Evolutionary conservation across 2,888 invertebrate genomes (phyloP), one percentile per base, ranked within the genome.

Genomic region (Belgica antarctica): DNA sequence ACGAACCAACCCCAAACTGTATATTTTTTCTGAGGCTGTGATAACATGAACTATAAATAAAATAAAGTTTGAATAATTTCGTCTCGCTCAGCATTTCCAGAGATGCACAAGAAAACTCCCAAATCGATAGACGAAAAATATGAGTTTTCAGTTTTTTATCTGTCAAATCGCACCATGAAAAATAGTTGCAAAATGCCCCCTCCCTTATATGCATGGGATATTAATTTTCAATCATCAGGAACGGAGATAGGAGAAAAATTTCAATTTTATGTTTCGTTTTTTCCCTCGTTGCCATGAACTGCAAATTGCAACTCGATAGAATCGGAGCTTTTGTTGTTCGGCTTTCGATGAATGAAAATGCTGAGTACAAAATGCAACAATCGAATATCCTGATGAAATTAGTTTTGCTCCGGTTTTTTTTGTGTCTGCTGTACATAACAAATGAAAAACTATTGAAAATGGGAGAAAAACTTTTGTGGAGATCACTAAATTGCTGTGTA

Each of bases 151-250:
- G 62, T 62, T 62, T 34, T 34, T 62, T 34, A 62, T 62, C 34
- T 62, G 31, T 34, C 62, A 19, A 61, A 15, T 61, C 57, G 12
- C 41, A 22, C 59, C 8, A 59, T 8, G 27, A 59, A 25, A 27
- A 2, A 8, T 4, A 15, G 7, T 24, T 4, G 25, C 2, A 59
- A 24, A 27, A 34, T 31, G 31, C 34, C 8, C 61, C 5, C 25
- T 8, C 28, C 4, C 17, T 22, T 34, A 19, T 27, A 34, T 31
- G 25, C 66, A 66, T 66, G 47, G 47, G 57, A 68, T 57, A 68
- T 68, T 68, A 68, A 68, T 68, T 68, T 68, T 68, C 68, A 68
- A 68, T 68, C 47, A 41, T 66, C 68, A 57, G 47, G n/a, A 17
- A 27, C 28, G 7, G 27, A 65, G 22, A n/a, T 7, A 25, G 10